Base-by-base conservation (phyloP, 23 tunicate genomes). In the Corella eumyota region DNA sequence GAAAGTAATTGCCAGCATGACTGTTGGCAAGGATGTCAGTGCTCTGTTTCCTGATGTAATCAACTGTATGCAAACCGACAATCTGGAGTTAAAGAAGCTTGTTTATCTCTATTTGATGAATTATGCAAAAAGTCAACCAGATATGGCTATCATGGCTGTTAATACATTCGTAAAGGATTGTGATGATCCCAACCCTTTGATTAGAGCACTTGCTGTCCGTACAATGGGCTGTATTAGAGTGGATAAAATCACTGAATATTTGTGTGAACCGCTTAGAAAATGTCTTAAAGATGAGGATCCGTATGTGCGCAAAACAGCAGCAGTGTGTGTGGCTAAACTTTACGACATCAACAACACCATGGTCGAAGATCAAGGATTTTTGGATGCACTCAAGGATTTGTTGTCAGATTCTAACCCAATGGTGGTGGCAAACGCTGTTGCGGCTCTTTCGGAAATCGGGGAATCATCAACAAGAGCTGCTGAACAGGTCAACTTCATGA, bases 1-100 rank as follows among this genome's bases (percentile, higher is more conserved):
- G 64, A 92, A 92, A 59, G 98, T 92, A 17, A 92, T 92, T 53
- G 98, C 98, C 32, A 81, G 92, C 65, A 92, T 92, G 98, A 92
- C 98, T 50, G 98, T 92, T 23, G 98, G 98, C 27, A 92, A 92
- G 56, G 98, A 92, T 71, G 98, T 92, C 34, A 85, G 90, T 74
- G 88, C 98, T 9, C 49, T 92, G 31, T 92, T 92, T 62, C 98
- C 98, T 32, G 98, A 92, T 56, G 98, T 92, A 0, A 83, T 92
- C 47, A 92, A 92, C 78, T 92, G 98, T 77, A 92, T 92, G 98
- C 98, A 92, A 71, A 92, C 98, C 33, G 98, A 92, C 56, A 92
- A 92, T 61, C 65, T 82, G 75, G 98, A 92, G 55, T 61, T 92
- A 69, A 92, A 92, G 76, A 92, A 92, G 65, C 68, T 92, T 40